A percentile compares a stretch with the other conserved stretches of the same genome.
Evolutionary conservation across 2,888 invertebrate genomes (phyloP).

Genomic region (Pollenia amentaria): DNA sequence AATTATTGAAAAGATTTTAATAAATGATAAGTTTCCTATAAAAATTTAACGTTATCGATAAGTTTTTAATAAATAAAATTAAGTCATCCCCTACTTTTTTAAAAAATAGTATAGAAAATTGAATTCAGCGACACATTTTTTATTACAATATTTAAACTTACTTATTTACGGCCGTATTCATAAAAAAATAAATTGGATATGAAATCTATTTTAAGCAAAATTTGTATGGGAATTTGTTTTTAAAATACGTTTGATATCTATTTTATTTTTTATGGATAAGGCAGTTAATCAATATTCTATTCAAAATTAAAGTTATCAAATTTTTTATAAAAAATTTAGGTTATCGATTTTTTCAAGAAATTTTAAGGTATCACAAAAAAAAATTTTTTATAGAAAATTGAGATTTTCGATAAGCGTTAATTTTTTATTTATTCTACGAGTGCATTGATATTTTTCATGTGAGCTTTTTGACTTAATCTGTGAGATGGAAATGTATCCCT

Average conservation of each 20-base stretch:
- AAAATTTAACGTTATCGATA: background rate
- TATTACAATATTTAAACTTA: no score
- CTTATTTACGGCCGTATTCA: no score
- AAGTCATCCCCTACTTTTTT: no score
- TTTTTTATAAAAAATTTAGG: background rate
- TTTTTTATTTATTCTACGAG: no score
- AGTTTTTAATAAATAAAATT: background rate
- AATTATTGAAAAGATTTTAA: background rate
- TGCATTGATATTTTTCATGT: no score
- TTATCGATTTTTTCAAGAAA: background rate
- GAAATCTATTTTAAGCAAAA: no score
- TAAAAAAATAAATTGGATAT: no score
- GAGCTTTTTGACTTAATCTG: background rate
- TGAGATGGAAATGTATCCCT: conserved; percentile 40
- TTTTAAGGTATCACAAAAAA: background rate
- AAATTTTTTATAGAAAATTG: background rate
- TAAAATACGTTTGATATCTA: no score
- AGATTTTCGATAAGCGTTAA: background rate
- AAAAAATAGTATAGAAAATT: background rate
- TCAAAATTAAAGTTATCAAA: background rate
- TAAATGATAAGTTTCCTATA: background rate
- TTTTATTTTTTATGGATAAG: no score
- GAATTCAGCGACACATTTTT: background rate
- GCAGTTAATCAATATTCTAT: background rate
- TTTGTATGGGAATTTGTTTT: no score